These are phyloP conservation scores for Atta colombica DNA, from an alignment of 1,140 invertebrate species.

Conservation along the genomic window DNA sequence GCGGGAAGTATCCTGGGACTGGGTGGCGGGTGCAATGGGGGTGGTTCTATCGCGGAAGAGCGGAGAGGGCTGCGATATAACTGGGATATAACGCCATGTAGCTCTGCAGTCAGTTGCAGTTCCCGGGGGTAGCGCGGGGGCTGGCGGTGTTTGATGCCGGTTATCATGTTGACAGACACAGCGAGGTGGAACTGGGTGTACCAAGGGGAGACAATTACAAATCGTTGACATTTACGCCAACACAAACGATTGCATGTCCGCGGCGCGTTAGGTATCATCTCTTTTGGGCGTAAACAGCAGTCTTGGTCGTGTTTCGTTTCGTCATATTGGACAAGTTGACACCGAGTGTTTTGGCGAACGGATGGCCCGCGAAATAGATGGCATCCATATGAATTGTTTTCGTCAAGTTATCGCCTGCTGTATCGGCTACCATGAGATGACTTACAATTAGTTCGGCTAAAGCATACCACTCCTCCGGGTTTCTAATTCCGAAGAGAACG, in stretches of 20 bases:
- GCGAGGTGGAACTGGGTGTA: constrained; percentile 78
- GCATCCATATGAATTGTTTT: constrained; percentile 17
- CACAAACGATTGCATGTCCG: constrained; percentile 80
- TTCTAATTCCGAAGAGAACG: constrained; percentile 39
- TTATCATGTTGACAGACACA: constrained; percentile 86
- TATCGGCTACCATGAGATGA: background rate
- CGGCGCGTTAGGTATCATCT: constrained; percentile 79
- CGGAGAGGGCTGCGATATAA: constrained; percentile 77
- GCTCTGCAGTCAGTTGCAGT: constrained; percentile 85
- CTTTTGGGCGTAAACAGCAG: constrained; percentile 62
- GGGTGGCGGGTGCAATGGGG: constrained; percentile 61
- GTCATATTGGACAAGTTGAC: constrained; percentile 52
- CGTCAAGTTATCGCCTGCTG: constrained; percentile 45
- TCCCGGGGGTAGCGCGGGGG: constrained; percentile 70
- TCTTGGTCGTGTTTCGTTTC: constrained; percentile 62
- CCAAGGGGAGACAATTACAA: constrained; percentile 85
- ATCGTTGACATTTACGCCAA: constrained; percentile 85
- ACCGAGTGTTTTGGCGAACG: constrained; percentile 42
- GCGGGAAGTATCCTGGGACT: constrained; percentile 67
- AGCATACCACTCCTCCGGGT: background rate
- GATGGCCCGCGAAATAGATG: constrained; percentile 11
- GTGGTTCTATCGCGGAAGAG: constrained; percentile 66
- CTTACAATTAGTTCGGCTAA: background rate
- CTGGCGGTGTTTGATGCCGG: constrained; percentile 84
- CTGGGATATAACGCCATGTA: constrained; percentile 81